Evolutionary conservation across 2,888 invertebrate species (phyloP).

Genomic region (Andrena bucephala): DNA sequence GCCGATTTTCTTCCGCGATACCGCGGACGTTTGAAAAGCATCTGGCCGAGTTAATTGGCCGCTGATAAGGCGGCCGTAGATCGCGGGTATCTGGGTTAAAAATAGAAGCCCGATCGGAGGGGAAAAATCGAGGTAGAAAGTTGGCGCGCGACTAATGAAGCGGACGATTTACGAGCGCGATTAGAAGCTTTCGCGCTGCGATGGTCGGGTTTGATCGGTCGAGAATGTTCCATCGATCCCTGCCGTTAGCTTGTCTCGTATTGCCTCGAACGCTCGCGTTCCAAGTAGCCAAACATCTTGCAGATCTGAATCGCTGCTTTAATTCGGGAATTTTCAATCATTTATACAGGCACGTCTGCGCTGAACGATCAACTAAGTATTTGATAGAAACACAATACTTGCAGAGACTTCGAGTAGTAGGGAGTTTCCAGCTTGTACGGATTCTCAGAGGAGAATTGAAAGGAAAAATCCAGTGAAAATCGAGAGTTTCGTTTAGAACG

Average conservation of each 20-base stretch:
- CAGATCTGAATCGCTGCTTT: too few relatives aligned
- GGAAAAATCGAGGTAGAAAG: constrained; percentile 53
- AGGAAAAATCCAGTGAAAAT: constrained; percentile 12
- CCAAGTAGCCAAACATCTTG: too few relatives aligned
- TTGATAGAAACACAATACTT: too few relatives aligned
- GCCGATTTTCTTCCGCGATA: constrained; percentile 35
- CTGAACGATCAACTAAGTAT: too few relatives aligned
- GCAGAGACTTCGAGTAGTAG: too few relatives aligned
- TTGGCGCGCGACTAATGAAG: constrained; percentile 46
- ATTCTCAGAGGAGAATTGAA: constrained; percentile 2
- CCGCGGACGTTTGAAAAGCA: constrained; percentile 11
- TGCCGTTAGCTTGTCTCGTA: too few relatives aligned
- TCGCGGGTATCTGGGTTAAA: constrained; percentile 25
- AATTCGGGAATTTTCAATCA: too few relatives aligned
- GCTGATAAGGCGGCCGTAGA: constrained; percentile 31
- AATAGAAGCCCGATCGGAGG: constrained; percentile 14
- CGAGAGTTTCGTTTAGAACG: constrained; percentile 37
- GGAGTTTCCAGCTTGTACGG: neutral
- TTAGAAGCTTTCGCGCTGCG: constrained; percentile 45
- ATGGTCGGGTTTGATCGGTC: constrained; percentile 2
- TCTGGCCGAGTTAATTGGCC: constrained; percentile 42
- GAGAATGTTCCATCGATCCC: too few relatives aligned
- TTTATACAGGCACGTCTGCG: too few relatives aligned
- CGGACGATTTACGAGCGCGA: constrained; percentile 27
- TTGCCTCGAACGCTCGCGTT: too few relatives aligned